Base-by-base conservation (phyloP, 2,113 vertebrate genomes). In the Triplophysa dalaica region DNA sequence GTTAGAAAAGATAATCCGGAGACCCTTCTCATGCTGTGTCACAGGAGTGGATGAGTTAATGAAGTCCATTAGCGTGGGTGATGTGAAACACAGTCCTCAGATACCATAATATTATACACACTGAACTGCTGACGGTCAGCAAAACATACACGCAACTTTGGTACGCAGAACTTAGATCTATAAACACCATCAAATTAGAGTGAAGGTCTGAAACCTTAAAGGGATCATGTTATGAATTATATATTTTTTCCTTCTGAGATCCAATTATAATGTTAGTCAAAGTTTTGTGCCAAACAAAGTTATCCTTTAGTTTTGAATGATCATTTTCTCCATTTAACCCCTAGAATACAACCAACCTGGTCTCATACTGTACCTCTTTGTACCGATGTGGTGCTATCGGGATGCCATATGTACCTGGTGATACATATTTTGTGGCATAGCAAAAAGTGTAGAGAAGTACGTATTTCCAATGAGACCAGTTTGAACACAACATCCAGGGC, bases 41-140 rank as follows among this genome's bases (percentile, higher is more conserved):
- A 19, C 38, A 62, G 54, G 56, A 45, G 21, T 45, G 16, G 58
- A 62, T 62, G 21, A 45, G 72, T 38, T 62, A 75, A 75, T 75
- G 21, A 75, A 45, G 38, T 41, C 26, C 17, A 48, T 26, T 48
- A 24, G 14, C 17, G 58, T 62, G 72, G 72, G 38, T 45, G 72
- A 75, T 61, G 11, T 7, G 72, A 75, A 41, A 62, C 56, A 41
- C 72, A 24, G 12, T 62, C 21, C 72, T 62, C 54, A 69, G 3
- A 16, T 24, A 70, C 61, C 21, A 62, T 62, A 9, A 75, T 60
- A 61, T 22, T 24, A 43, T 19, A 22, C 0, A 24, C 19, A 43
- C 48, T 10, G 22, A 43, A 70, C 17, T 73, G 52, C 70, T 73
- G 70, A 73, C 16, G 70, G 19, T 54, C 24, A 29, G 16, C 29